These are phyloP conservation scores for Diglossa cyanea DNA, from an alignment of 2,797 vertebrate species.

Conservation along the genomic window DNA sequence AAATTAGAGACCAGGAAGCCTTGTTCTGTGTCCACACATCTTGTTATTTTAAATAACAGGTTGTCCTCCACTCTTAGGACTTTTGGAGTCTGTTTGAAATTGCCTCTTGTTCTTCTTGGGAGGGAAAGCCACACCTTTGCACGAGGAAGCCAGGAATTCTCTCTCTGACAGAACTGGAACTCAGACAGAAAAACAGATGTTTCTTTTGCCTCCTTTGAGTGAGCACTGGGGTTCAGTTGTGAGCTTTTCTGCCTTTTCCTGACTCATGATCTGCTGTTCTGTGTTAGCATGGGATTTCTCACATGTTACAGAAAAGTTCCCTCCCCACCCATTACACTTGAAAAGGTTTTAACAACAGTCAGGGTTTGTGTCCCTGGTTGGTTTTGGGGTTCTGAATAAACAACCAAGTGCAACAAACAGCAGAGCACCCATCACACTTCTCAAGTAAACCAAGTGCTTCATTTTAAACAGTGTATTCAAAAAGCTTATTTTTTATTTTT, in stretches of 20 bases:
- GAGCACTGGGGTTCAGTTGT: background rate
- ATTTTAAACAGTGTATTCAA: background rate
- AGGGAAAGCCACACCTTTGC: constrained; percentile 37
- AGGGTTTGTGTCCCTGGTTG: background rate
- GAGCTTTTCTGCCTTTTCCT: background rate
- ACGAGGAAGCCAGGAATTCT: background rate
- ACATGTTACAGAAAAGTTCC: background rate
- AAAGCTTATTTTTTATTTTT: background rate
- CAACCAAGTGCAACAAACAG: background rate
- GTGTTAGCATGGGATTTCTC: background rate
- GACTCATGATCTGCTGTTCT: background rate
- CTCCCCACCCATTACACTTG: background rate
- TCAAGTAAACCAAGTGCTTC: background rate
- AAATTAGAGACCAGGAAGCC: background rate
- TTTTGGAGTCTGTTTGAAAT: constrained; percentile 13
- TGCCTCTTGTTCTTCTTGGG: background rate
- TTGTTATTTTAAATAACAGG: constrained; percentile 21
- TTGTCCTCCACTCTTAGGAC: background rate
- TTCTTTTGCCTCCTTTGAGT: background rate
- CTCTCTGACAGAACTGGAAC: background rate
- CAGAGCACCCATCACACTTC: background rate
- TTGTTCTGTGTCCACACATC: background rate
- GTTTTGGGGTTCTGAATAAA: background rate
- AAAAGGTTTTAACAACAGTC: background rate
- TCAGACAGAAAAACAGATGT: background rate